These are phyloP conservation scores for Tympanoctomys barrerae DNA, from an alignment of 2,797 vertebrate genomes.

Conservation along the genomic window DNA sequence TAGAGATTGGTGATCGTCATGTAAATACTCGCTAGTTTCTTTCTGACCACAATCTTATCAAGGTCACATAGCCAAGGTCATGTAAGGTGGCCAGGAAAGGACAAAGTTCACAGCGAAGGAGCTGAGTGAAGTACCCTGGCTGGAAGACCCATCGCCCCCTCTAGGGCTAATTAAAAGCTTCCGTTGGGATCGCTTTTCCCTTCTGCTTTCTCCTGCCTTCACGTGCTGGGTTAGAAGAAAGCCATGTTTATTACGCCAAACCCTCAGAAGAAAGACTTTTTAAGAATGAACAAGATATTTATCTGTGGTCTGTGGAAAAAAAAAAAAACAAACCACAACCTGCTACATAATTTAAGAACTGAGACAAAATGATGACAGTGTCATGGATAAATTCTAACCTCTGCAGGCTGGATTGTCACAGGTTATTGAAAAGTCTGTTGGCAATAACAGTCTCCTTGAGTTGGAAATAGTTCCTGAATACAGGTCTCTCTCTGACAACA, in stretches of 20 bases:
- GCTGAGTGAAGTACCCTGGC: neutral
- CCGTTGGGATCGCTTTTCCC: neutral
- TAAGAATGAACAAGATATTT: constrained; percentile 45
- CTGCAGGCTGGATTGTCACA: constrained; percentile 33
- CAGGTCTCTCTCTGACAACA: constrained; percentile 76
- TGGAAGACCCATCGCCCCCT: neutral
- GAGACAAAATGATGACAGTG: constrained; percentile 66
- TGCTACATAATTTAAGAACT: constrained; percentile 54
- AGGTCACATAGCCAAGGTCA: neutral
- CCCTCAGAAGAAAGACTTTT: constrained; percentile 35
- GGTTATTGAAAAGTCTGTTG: constrained; percentile 63
- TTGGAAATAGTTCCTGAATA: constrained; percentile 72
- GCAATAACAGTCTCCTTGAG: constrained; percentile 68
- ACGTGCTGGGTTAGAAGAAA: constrained; percentile 32
- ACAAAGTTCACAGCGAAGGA: neutral
- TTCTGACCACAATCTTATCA: neutral
- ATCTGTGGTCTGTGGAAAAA: constrained; percentile 42
- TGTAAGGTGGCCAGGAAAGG: neutral
- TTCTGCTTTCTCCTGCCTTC: neutral
- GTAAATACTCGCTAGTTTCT: neutral
- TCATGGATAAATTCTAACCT: constrained; percentile 60
- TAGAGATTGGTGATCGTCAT: neutral
- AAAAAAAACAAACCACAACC: neutral
- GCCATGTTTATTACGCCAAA: constrained; percentile 41
- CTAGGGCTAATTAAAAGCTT: constrained; percentile 14